Evolutionary conservation across 2,888 invertebrate genomes (phyloP), one percentile per base, ranked within the genome.

Genomic region (Pseudococcus viburni): DNA sequence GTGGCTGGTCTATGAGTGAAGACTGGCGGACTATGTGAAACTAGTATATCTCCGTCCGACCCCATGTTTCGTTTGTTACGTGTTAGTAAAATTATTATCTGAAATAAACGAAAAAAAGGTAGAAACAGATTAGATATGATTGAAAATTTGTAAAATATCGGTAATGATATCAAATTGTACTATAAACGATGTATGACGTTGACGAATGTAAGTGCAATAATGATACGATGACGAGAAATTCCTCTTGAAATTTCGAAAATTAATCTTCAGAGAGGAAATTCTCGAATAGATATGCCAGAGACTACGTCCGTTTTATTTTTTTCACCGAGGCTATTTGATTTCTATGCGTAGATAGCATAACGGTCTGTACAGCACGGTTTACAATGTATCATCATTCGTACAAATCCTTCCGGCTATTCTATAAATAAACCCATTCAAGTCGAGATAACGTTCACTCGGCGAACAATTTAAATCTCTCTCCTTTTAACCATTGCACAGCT

Each of bases 1-100:
- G 46, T 46, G n/a, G 80, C 80, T 7, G 95, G 95, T 91, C 95
- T 95, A 92, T 94, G 94, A 89, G 94, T 94, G 92, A 95, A 95
- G 90, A 94, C 93, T 89, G 94, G 94, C 86, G 95, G 95, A 91
- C 94, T 93, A 91, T 94, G 94, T 9, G 91, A 90, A 46, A 91
- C 90, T 39, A 91, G 89, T 87, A 91, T 90, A 89, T 91, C 91
- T 84, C 88, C 80, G 80, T 83, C 80, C 17, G 46, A 83, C 46
- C 80, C 80, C 80, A 83, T 83, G 46, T 39, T 55, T 19, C 64
- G 7, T 12, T 19, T 15, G 80, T 83, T 83, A 83, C 80, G 46
- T 83, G 80, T 83, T 83, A 83, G 9, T 83, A 22, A 19, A 46
- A 83, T 12, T 83, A 83, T 39, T 17, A 83, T 83, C 80, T 83